These are phyloP conservation scores for Thamnophis elegans DNA, from an alignment of 2,797 vertebrate species.

Conservation along the genomic window DNA sequence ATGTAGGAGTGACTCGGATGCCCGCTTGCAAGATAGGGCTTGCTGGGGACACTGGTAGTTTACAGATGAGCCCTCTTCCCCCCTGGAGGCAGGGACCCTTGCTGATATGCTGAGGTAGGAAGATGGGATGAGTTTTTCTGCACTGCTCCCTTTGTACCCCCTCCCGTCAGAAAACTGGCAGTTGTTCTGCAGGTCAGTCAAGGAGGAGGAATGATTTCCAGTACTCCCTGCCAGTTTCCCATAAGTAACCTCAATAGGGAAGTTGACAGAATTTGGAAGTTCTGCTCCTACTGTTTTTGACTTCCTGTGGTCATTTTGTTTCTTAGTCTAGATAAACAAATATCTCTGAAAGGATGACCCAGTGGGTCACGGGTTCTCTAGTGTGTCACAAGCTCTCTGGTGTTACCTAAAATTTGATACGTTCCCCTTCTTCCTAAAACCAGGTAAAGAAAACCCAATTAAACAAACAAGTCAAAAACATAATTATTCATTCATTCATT, in stretches of 20 bases:
- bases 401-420: background rate
- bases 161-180: background rate
- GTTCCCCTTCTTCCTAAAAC: background rate
- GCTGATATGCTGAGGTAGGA: background rate
- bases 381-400: background rate
- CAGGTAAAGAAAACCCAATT: background rate
- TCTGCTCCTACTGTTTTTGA: background rate
- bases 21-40: background rate
- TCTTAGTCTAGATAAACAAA: background rate
- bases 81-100: background rate
- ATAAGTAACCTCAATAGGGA: background rate
- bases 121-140: background rate
- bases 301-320: background rate
- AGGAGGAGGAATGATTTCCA: background rate
- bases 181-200: background rate
- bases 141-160: background rate
- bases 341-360: background rate
- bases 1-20: background rate
- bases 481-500: background rate
- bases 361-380: background rate
- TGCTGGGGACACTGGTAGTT: background rate
- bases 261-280: background rate
- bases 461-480: background rate
- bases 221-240: background rate
- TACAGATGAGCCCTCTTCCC: background rate